Base-by-base conservation (phyloP, 2,113 vertebrate species). In the Myrmophylax atrothorax region DNA sequence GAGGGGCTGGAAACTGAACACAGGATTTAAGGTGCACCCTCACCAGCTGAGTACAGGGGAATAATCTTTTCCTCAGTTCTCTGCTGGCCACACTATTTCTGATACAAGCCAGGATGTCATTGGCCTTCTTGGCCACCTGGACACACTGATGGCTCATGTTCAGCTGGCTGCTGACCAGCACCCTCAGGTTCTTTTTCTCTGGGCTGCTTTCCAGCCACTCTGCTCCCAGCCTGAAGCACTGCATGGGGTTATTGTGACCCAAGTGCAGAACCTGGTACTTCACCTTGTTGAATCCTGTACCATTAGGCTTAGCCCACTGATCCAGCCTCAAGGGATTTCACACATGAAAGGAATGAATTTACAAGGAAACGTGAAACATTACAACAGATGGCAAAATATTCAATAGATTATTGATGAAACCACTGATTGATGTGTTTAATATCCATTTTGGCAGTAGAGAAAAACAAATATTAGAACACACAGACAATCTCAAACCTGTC, bases 261-360 rank as follows among this genome's bases (percentile, higher is more conserved):
- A 60, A 37, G 35, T 40, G 16, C 24, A 63, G 58, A 16, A 63
- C 7, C 19, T 12, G 11, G 14, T 6, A 55, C 14, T 47, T 68
- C 26, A 4, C 20, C 25, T 47, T 29, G 3, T 23, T 42, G 29
- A 62, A 22, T 18, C 23, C n/a, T 19, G 16, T 12, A 19, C 7
- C 37, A 1, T 10, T 35, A 4, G 18, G 12, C 28, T 58, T 1
- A 0, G 3, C 7, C 12, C 14, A 31, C 7, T 0, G 0, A 26
- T 56, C 31, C 33, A 44, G 14, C 9, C 26, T n/a, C 37, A 44
- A 59, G 10, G 0, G 0, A 6, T 82, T 59, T 46, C 23, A 38
- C 12, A 12, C 18, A 46, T 38, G 6, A 52, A 59, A 59, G 23
- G 5, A 46, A 1, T 38, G 38, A 67, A 46, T 52, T 52, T 52